phyloP scores from a whole-genome alignment of 1,140 invertebrate genomes.

The Muscidifurax raptorellus region DNA sequence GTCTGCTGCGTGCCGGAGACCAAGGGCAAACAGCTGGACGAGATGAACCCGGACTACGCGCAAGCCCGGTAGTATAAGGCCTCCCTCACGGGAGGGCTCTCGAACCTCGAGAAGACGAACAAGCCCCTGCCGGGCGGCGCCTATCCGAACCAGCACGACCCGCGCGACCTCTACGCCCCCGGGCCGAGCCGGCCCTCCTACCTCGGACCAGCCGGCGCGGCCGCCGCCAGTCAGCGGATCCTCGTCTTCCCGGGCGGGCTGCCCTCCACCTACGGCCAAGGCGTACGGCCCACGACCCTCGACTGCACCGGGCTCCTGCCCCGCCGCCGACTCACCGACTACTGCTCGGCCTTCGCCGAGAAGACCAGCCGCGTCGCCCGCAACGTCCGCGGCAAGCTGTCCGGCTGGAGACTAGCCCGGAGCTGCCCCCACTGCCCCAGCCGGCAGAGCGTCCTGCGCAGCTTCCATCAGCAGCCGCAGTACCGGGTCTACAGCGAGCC shows the following conservation, averaged over 20 bases:
- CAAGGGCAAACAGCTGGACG: slow-evolving; percentile 90
- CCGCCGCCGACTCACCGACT: slow-evolving; percentile 62
- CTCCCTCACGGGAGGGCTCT: slow-evolving; percentile 73
- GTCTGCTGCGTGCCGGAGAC: slow-evolving; percentile 93
- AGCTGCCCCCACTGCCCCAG: slow-evolving; percentile 45
- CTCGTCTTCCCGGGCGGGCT: not conserved
- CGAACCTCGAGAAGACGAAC: slow-evolving; percentile 71
- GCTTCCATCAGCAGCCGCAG: slow-evolving; percentile 27
- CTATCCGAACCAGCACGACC: slow-evolving; percentile 69
- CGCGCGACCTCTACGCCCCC: slow-evolving; percentile 61
- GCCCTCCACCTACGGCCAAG: not conserved
- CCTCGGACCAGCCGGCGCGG: not conserved
- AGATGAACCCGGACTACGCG: slow-evolving; percentile 86
- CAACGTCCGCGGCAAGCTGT: slow-evolving; percentile 61
- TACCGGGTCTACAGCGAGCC: not conserved
- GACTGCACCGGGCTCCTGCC: slow-evolving; percentile 55
- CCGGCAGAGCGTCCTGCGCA: not conserved
- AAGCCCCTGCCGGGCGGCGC: slow-evolving; percentile 71
- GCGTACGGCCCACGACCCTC: slow-evolving; percentile 41
- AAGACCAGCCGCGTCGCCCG: slow-evolving; percentile 67
- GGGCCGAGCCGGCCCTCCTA: slow-evolving; percentile 6
- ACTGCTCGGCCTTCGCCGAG: slow-evolving; percentile 68
- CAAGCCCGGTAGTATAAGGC: slow-evolving; percentile 77
- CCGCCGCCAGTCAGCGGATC: not conserved
- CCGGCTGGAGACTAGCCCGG: slow-evolving; percentile 55